Conservation (phyloP, 1,140 invertebrate species). For the Orussus abietinus region DNA sequence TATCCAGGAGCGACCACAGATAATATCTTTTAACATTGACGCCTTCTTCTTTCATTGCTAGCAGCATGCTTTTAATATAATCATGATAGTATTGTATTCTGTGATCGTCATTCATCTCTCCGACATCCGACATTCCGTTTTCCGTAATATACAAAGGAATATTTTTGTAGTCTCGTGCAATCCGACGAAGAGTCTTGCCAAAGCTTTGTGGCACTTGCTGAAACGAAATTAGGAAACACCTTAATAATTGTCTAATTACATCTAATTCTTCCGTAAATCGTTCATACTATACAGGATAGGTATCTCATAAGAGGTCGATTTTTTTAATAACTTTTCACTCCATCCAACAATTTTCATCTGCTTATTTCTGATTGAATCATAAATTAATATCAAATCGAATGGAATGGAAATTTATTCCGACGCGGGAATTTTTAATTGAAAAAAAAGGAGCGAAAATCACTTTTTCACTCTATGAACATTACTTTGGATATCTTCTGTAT, state of each 20-base stretch:
- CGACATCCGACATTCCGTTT: conserved; percentile 62
- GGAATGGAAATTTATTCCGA: too few relatives aligned
- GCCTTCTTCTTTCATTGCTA: conserved; percentile 51
- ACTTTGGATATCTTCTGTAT: too few relatives aligned
- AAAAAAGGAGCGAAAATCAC: too few relatives aligned
- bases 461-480: too few relatives aligned
- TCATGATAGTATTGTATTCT: conserved; percentile 48
- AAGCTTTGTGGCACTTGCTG: conserved; percentile 56
- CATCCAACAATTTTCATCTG: conserved; percentile 3
- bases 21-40: conserved; percentile 55
- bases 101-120: conserved; percentile 53
- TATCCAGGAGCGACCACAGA: conserved; percentile 59
- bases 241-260: neutral
- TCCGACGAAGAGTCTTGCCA: conserved; percentile 58
- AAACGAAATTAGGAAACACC: conserved; percentile 1
- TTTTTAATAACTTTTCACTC: neutral
- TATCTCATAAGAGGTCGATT: neutral
- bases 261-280: neutral
- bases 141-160: conserved; percentile 65
- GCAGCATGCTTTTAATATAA: conserved; percentile 53
- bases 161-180: conserved; percentile 60
- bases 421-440: too few relatives aligned
- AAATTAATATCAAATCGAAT: too few relatives aligned
- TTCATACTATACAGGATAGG: neutral
- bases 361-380: neutral